Evolutionary conservation across 2,888 invertebrate genomes (phyloP), one percentile per base, ranked within the genome.

Genomic region (Melanostoma scalare): DNA sequence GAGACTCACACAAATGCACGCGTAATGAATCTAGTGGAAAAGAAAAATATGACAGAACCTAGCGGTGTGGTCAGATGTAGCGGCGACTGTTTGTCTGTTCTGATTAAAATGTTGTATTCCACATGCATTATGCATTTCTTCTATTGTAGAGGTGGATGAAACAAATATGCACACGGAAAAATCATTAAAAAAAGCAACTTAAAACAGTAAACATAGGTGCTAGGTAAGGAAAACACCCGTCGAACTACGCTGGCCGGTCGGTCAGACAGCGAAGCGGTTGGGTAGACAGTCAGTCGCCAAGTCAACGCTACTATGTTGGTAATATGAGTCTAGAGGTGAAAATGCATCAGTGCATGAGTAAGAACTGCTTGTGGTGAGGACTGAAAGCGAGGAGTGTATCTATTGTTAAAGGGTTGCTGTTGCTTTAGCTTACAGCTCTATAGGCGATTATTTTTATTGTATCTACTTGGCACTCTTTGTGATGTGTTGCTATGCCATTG

Each of bases 261-360:
- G 53, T 56, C 71, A 44, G 81, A 4, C 72, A 53, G 40, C 36
- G 48, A 42, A 52, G 80, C 48, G 40, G 68, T 68, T 68, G 9
- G 48, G 53, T 56, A 82, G 82, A 82, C 82, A 74, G 53, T 68
- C 40, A 82, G 82, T 65, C 82, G 78, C 82, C 82, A 58, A 78
- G 65, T 42, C 48, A 56, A 68, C 31, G 53, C 42, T 9, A 61
- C 48, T 20, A 20, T 20, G 67, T 30, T 56, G 50, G 69, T 73
- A 73, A 82, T 73, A 53, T 65, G 77, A 82, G 44, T 68, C 67
- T 56, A 67, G 10, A 76, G 76, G 72, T 72, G 67, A 67, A 56
- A 46, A 58, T 72, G 61, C 61, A 50, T 33, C 35, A 74, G 58
- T 67, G 67, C 52, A 72, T 53, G 56, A 33, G 74, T 50, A 61